Evolutionary conservation across 1,140 invertebrate species (phyloP), one percentile per base, ranked within the genome.

Genomic region (Drosophila seguyi): DNA sequence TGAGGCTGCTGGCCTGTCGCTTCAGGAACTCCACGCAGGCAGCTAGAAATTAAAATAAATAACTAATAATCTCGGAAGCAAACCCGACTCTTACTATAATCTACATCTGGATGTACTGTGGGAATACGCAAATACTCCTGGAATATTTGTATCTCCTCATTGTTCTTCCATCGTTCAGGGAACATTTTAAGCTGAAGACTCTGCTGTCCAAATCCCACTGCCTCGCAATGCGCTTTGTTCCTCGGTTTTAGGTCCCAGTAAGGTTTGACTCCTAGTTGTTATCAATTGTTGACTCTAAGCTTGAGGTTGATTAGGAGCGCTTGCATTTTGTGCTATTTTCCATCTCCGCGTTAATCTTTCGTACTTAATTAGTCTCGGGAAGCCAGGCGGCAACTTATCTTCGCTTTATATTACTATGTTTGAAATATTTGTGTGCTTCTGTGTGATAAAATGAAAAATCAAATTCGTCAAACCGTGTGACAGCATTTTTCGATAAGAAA

Each of bases 61-160:
- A 18, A 14, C 16, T 14, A 25, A 20, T 22, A 13, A 6, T 8
- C n/a, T 8, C 31, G 1, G 13, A 6, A 18, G 25, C 6, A 36
- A 3, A 20, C 11, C 3, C 6, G 47, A 52, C n/a, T 45, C 94
- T 95, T 93, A 97, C 96, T 95, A 93, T 98, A 98, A 93, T 98
- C 94, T 31, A 97, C 93, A 91, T 97, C 93, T 2, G 97, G 97
- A 76, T 98, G 97, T 6, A 97, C 96, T 20, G 96, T 95, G 4
- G 97, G 96, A 60, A 98, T 97, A 66, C 95, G 93, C n/a, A 98
- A 92, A 93, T 98, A 98, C 90, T 97, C 95, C 25, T 95, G 94
- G 92, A 98, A 98, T 82, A 96, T 96, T 58, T 95, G 94, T 63
- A 97, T 95, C 86, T 96, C 96, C 91, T 94, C 93, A 92, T 95